Evolutionary conservation across 1,140 invertebrate species (phyloP).

Genomic region (Ylistrum balloti): DNA sequence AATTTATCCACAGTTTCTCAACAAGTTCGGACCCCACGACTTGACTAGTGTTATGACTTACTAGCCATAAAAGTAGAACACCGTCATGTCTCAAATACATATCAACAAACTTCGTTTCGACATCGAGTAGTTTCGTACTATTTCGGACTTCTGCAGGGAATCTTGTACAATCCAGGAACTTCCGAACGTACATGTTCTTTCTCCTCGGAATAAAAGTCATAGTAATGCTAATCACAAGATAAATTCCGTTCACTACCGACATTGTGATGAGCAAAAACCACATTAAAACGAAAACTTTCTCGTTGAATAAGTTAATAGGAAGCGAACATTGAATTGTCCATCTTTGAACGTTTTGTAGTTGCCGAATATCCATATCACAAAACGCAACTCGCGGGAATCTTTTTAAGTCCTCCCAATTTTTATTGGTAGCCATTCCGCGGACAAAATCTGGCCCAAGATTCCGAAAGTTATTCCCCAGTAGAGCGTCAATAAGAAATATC

Average conservation of each 20-base stretch:
- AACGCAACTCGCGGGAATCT: slow-evolving; percentile 83
- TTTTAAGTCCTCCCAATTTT: slow-evolving; percentile 74
- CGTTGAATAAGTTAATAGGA: slow-evolving; percentile 83
- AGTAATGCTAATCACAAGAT: neutral
- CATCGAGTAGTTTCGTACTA: neutral
- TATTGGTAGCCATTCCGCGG: slow-evolving; percentile 76
- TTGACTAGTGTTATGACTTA: slow-evolving; percentile 44
- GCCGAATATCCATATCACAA: slow-evolving; percentile 83
- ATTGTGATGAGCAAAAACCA: slow-evolving; percentile 83
- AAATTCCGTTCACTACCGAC: slow-evolving; percentile 66
- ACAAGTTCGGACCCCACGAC: slow-evolving; percentile 21
- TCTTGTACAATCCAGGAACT: neutral
- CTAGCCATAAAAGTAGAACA: slow-evolving; percentile 47
- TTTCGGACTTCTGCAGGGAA: neutral
- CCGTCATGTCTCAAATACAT: slow-evolving; percentile 44
- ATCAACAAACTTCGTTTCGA: slow-evolving; percentile 24
- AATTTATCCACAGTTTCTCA: slow-evolving; percentile 42
- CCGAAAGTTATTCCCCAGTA: slow-evolving; percentile 56
- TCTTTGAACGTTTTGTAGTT: slow-evolving; percentile 67
- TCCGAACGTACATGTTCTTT: slow-evolving; percentile 36
- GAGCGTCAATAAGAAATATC: slow-evolving; percentile 65
- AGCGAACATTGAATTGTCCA: slow-evolving; percentile 80
- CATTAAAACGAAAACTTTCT: slow-evolving; percentile 82
- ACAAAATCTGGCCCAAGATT: slow-evolving; percentile 81
- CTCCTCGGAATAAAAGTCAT: neutral